Evolutionary conservation across 2,888 invertebrate genomes (phyloP), one percentile per base, ranked within the genome.

Genomic region (Drosophila longiperda): DNA sequence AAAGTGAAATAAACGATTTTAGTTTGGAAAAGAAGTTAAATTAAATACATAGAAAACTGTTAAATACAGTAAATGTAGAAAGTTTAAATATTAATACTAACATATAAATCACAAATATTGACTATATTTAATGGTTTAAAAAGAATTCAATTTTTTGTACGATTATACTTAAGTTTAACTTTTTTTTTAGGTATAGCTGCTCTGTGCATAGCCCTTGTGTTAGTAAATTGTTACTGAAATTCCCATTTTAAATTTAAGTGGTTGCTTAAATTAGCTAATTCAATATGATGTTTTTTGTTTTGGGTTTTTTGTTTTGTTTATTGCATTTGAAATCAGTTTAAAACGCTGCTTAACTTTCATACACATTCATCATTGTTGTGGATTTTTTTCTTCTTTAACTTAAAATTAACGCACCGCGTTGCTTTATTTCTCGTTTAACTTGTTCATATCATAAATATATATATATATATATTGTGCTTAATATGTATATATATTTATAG

Each of bases 311-410:
- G 12, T 58, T 62, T 60, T 63, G 38, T 72, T 77, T 80, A 80
- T 78, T 78, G 78, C 78, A 80, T 57, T 78, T 77, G 45, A 78
- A 80, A 67, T 77, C 66, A 61, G 55, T 77, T 76, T 80, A 57
- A 38, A 66, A 60, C 60, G 72, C 64, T 77, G 11, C 71, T 75
- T 71, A 65, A 65, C 65, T 59, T 36, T 66, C 62, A 38, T 75
- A 77, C 65, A 75, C 60, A 64, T 38, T 42, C 17, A 50, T 38
- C 15, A 26, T 75, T 62, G 12, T 52, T 23, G 23, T 29, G 50
- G 4, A 38, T 15, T 55, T 40, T 52, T 38, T 11, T 48, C 4
- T 8, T 20, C 40, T 64, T 53, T n/a, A 61, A 58, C 82, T 81
- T 77, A 77, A 74, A 60, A 52, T 11, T 79, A 77, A 66, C 64